These are phyloP conservation scores for Onychostoma macrolepis DNA, from an alignment of 2,113 vertebrate species.

Conservation along the genomic window DNA sequence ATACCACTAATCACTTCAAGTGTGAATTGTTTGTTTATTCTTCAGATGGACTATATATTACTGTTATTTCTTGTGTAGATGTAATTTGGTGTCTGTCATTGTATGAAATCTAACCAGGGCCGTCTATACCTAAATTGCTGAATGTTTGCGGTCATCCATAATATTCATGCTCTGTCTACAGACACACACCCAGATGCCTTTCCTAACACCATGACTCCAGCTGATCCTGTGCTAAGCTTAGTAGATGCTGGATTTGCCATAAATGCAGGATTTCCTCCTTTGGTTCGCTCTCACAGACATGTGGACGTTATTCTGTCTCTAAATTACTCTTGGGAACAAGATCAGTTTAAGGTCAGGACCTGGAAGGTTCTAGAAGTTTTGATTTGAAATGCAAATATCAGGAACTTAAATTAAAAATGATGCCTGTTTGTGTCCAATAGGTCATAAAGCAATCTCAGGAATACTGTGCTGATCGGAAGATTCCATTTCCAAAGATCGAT, in stretches of 20 bases:
- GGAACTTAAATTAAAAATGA: neutral
- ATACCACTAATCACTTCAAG: neutral
- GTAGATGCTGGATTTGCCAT: conserved; percentile 85
- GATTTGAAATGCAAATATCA: neutral
- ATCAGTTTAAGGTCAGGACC: conserved; percentile 74
- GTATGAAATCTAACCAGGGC: neutral
- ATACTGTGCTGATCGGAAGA: conserved; percentile 63
- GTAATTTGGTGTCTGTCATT: neutral
- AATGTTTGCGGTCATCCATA: neutral
- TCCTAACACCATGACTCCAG: conserved; percentile 82
- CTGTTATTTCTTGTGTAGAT: neutral
- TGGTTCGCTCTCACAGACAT: conserved; percentile 79
- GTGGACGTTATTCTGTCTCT: conserved; percentile 85
- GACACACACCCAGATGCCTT: conserved; percentile 77
- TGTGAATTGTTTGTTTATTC: neutral
- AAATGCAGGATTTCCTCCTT: conserved; percentile 80
- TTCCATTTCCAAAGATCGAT: conserved; percentile 68
- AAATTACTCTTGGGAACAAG: conserved; percentile 75
- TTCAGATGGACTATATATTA: neutral
- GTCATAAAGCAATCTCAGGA: conserved; percentile 57
- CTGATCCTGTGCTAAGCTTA: conserved; percentile 75
- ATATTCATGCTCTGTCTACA: conserved; percentile 53
- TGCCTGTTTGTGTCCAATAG: conserved; percentile 40
- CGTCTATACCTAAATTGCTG: neutral
- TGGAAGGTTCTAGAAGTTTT: neutral